Conservation (phyloP, 2,797 vertebrate species). For the Pangasius macronema region DNA sequence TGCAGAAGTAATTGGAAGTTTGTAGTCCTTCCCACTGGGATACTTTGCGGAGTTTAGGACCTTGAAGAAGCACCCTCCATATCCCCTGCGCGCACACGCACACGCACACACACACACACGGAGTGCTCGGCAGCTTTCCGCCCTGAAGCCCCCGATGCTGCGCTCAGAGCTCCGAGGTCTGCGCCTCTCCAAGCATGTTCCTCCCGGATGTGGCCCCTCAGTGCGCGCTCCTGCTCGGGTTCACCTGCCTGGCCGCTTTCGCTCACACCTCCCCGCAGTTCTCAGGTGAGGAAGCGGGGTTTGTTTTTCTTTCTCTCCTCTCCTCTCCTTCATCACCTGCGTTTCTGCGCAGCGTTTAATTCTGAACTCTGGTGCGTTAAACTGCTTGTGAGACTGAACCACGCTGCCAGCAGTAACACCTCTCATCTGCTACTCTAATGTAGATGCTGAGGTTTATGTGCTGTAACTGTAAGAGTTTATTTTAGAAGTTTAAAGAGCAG, state of each 20-base stretch:
- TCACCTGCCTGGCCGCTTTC: slow-evolving; percentile 76
- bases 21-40: neutral
- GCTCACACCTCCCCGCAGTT: slow-evolving; percentile 77
- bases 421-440: neutral
- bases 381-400: neutral
- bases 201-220: slow-evolving; percentile 76
- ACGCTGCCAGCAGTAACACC: neutral
- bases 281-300: slow-evolving; percentile 75
- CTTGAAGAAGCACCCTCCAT: slow-evolving; percentile 36
- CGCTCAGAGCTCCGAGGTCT: slow-evolving; percentile 52
- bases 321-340: neutral
- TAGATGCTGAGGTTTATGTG: neutral
- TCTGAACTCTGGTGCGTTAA: neutral
- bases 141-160: slow-evolving; percentile 25
- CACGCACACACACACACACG: neutral
- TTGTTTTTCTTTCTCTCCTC: neutral
- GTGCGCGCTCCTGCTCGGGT: slow-evolving; percentile 76
- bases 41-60: slow-evolving; percentile 47
- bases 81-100: neutral
- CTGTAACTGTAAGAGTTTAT: neutral
- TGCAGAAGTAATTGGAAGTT: no score
- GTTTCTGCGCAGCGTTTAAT: neutral
- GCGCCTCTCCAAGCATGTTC: slow-evolving; percentile 83
- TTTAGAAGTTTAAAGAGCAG: neutral
- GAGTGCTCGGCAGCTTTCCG: neutral